Base-by-base conservation (phyloP, 92 coral and sea anemone species). In the Heteractis magnifica region DNA sequence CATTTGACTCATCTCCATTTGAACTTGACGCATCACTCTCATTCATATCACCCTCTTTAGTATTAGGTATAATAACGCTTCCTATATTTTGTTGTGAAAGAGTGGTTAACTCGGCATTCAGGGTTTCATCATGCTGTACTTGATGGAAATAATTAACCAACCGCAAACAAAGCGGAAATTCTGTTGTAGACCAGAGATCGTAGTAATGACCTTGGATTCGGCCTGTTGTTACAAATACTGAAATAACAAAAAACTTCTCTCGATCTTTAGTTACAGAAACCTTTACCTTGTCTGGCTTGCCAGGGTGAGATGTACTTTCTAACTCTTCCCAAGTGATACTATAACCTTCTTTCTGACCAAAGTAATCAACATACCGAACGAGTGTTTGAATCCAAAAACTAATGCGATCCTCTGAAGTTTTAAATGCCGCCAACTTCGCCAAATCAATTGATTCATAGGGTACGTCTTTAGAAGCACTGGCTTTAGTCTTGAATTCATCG, bases 381-480 rank as follows among this genome's bases (percentile, higher is more conserved):
- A 79, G 72, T 5, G 76, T 78, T 79, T 83, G 86, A 83, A 83
- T 75, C 86, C 86, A 83, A 75, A 51, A 59, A 44, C 81, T 58
- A 59, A 75, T 83, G 76, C 86, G 65, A 72, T 44, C 34, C 58
- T 75, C 81, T 56, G 56, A 75, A 16, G 56, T 65, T 65, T 65
- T 65, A 21, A 65, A 65, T 65, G 21, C 72, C 20, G 41, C 72
- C 72, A 65, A 65, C 71, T 83, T 83, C 0, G 80, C 86, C 20
- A 51, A 15, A 20, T 58, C 71, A 5, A 86, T 71, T 14, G 55
- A 26, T n/a, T 86, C 89, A 64, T 64, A 86, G 3, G 76, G 76
- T n/a, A 86, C 86, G n/a, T 76, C 87, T 76, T 83, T 83, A 18
- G 81, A 76, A 8, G 75, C 81, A 51, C 74, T 83, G 14, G 86